A percentile compares a stretch with the other conserved stretches of the same genome.
phyloP scores from a whole-genome alignment of 2,113 vertebrate genomes.

The Bagarius yarrelli region DNA sequence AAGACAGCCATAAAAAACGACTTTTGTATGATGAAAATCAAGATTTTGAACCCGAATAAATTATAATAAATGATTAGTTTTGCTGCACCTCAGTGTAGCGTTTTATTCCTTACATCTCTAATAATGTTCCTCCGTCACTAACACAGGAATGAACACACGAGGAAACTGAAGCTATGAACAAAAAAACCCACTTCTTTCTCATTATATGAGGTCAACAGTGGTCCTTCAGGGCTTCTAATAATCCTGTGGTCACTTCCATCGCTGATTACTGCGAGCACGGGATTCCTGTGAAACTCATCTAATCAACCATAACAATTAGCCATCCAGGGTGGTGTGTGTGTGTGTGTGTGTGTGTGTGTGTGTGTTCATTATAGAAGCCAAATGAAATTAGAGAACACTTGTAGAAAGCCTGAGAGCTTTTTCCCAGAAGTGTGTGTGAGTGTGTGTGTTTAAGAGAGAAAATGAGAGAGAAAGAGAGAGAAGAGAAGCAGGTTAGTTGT shows the following conservation, averaged over 20 bases:
- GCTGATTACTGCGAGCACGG: neutral
- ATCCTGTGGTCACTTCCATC: neutral
- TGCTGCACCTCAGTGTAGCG: no score
- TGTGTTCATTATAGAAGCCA: constrained; percentile 51
- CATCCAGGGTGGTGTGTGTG: constrained; percentile 31
- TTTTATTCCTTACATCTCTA: neutral
- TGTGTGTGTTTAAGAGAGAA: neutral
- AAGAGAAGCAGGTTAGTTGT: constrained; percentile 55
- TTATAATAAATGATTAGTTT: no score
- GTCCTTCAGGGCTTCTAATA: neutral
- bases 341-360: neutral
- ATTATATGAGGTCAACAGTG: neutral
- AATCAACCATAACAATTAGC: constrained; percentile 32
- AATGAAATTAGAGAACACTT: constrained; percentile 46
- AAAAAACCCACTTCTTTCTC: neutral
- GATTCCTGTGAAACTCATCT: neutral
- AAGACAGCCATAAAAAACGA: no score
- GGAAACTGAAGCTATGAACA: neutral
- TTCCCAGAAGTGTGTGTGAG: neutral
- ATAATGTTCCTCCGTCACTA: neutral
- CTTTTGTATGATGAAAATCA: no score
- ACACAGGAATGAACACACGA: neutral
- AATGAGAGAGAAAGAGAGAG: constrained; percentile 19
- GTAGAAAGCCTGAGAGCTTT: constrained; percentile 18
- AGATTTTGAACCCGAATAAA: no score